Evolutionary conservation across 1,140 invertebrate species (phyloP), one percentile per base, ranked within the genome.

Genomic region (Eupeodes corollae): DNA sequence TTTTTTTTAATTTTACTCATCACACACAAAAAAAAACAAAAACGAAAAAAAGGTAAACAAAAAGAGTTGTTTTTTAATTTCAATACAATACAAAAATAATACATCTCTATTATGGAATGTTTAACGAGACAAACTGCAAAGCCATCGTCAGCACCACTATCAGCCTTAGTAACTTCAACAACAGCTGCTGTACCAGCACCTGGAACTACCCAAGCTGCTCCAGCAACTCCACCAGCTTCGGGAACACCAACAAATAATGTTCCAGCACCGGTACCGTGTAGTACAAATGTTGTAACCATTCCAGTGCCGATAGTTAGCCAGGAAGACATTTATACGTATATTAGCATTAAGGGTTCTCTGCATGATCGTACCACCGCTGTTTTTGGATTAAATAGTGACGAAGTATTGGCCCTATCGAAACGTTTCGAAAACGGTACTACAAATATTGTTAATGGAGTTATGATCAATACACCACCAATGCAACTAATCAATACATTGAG

Each of bases 261-360:
- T 35, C 12, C 26, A 33, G 14, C 21, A 14, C 33, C 26, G 8
- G 19, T 47, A 57, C 26, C 31, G 44, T 31, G 40, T 40, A 47
- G 51, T 6, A 40, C 58, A 26, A 66, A 65, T 62, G 58, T 65
- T 47, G 63, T 68, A 38, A 63, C 61, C 39, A 62, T 68, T 34
- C 63, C 65, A 1, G 61, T 62, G 53, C 58, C 59, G 57, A 69
- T 63, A 49, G 66, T 68, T 13, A 54, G 58, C 43, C 56, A 63
- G 42, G 74, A 78, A 52, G 74, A 73, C 33, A 73, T 73, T 42
- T 74, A 71, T 51, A 70, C 73, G 15, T 89, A 89, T 68, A 70
- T 84, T 51, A 84, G 80, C 40, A 78, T 89, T 31, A 86, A 86
- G 69, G 85, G 79, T 10, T 86, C 84, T 1, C 68, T 86, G 37